Conservation (phyloP, 2,797 vertebrate genomes). For the Leptoclinus maculatus region DNA sequence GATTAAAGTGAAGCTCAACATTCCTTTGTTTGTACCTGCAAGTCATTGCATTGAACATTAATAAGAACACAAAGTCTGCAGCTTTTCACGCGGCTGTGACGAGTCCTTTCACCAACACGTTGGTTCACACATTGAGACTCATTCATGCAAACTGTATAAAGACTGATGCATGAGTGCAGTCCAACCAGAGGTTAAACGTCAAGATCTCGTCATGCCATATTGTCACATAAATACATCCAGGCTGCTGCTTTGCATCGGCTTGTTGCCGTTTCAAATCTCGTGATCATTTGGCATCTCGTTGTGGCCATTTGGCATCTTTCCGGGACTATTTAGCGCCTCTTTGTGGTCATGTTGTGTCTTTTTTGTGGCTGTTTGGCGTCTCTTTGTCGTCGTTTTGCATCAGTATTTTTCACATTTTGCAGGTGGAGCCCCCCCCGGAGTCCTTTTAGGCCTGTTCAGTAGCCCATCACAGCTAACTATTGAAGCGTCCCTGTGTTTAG, state of each 20-base stretch:
- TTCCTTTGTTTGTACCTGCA: background rate
- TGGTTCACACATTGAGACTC: too few relatives aligned
- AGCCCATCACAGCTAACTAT: background rate
- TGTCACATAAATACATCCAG: background rate
- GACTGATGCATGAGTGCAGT: background rate
- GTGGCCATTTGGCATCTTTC: background rate
- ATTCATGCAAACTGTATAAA: background rate
- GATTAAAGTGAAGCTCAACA: conserved; percentile 9
- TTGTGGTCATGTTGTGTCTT: background rate
- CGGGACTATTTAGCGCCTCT: background rate
- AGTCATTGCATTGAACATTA: background rate
- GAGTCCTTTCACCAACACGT: background rate
- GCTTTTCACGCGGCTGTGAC: background rate
- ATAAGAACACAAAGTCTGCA: background rate
- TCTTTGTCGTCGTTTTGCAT: background rate
- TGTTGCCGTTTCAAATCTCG: rapidly evolving
- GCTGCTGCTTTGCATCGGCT: background rate
- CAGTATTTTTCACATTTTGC: background rate
- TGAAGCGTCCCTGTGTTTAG: rapidly evolving
- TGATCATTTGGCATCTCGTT: background rate
- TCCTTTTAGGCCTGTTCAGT: background rate
- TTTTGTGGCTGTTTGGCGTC: background rate
- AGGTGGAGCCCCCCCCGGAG: background rate
- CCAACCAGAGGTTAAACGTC: background rate
- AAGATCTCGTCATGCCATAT: background rate